Base-by-base conservation (phyloP, 2,797 vertebrate genomes). In the Channallabes apus region DNA sequence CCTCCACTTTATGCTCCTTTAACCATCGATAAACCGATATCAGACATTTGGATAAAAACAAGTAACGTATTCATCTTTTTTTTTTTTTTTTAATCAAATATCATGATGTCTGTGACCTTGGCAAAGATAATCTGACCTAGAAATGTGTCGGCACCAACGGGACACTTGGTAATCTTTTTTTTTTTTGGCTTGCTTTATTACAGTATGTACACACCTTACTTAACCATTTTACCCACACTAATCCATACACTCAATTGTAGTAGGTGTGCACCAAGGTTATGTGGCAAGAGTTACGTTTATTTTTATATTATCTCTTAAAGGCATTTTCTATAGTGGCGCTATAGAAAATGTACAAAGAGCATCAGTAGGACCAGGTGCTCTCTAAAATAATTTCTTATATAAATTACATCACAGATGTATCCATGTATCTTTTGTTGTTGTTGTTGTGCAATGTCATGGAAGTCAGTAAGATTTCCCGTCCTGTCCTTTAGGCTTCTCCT, bases 401-500 rank as follows among this genome's bases (percentile, higher is more conserved):
- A 80, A 84, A 67, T 87, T 80, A 72, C 88, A 88, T 88, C 88
- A 82, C 76, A 88, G 88, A 88, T 84, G 88, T 80, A 59, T 54
- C 54, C 78, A 65, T 78, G 46, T 64, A 51, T 81, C 38, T 59
- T 86, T 20, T 84, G 78, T 76, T 78, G 24, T 56, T 75, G 32
- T 79, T 86, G 41, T 82, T 81, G 86, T 87, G 87, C 89, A 90
- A 88, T 88, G 87, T 84, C 62, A 81, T 65, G 46, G 84, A 76
- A 84, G 65, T 88, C 69, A 7, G 3, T 61, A 56, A 11, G 64
- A 82, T 73, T 86, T 81, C 69, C 68, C 67, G 35, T 82, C 64
- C 20, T 58, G 69, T 77, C 18, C 38, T 46, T 67, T 64, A 73
- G 17, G 68, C 78, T 46, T 77, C 79, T 88, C 65, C 69, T 41